Evolutionary conservation across 2,888 invertebrate genomes (phyloP).

Genomic region (Drosophila barbarae): DNA sequence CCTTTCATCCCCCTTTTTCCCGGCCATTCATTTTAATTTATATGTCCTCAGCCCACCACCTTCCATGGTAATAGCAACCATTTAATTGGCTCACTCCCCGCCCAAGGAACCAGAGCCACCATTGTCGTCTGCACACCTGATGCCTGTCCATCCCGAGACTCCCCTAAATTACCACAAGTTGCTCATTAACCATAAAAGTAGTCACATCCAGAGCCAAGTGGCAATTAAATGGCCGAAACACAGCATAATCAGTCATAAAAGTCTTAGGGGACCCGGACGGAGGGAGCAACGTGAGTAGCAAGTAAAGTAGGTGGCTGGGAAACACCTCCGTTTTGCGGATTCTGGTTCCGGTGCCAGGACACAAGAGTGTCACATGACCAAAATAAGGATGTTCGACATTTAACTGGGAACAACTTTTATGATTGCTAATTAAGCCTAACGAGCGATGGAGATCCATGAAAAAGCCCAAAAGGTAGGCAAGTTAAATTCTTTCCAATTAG

Average conservation of each 20-base stretch:
- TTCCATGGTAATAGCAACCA: slow-evolving; percentile 39
- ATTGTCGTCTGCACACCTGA: slow-evolving; percentile 50
- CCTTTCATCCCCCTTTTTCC: neutral
- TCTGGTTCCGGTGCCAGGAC: slow-evolving; percentile 11
- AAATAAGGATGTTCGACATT: slow-evolving; percentile 32
- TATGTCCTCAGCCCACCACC: slow-evolving; percentile 29
- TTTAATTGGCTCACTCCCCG: slow-evolving; percentile 52
- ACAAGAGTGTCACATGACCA: slow-evolving; percentile 64
- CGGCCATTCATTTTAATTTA: slow-evolving; percentile 57
- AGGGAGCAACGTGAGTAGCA: slow-evolving; percentile 59
- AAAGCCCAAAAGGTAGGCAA: slow-evolving; percentile 35
- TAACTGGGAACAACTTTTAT: slow-evolving; percentile 44
- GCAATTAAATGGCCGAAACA: slow-evolving; percentile 69
- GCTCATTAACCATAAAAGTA: slow-evolving; percentile 72
- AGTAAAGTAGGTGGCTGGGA: slow-evolving; percentile 45
- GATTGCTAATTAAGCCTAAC: slow-evolving; percentile 66
- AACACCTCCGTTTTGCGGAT: slow-evolving; percentile 3
- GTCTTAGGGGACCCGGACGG: slow-evolving; percentile 13
- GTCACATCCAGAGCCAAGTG: slow-evolving; percentile 66
- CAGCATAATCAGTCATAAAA: slow-evolving; percentile 71
- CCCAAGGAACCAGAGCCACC: neutral
- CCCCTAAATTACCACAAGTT: slow-evolving; percentile 51
- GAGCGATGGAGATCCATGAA: slow-evolving; percentile 39
- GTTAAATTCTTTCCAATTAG: slow-evolving; percentile 58
- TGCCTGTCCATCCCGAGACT: slow-evolving; percentile 21